A percentile compares a stretch with the other conserved stretches of the same genome.
phyloP scores from a whole-genome alignment of 2,113 vertebrate species.

The Phyllopteryx taeniolatus region DNA sequence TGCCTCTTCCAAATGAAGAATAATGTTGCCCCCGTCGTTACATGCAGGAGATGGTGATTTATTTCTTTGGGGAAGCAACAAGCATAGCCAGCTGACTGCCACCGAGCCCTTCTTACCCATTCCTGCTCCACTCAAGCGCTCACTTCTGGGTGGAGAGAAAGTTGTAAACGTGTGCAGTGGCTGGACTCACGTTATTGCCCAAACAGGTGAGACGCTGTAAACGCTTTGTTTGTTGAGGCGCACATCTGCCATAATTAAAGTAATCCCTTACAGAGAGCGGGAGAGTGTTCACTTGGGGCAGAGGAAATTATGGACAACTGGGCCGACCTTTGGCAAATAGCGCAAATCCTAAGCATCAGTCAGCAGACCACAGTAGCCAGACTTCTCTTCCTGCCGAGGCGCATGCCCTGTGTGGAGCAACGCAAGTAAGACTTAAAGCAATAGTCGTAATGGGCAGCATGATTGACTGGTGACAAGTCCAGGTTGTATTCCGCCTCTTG shows the following conservation, averaged over 20 bases:
- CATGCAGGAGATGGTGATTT: conserved; percentile 77
- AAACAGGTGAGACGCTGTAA: conserved; percentile 76
- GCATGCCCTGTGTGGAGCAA: conserved; percentile 74
- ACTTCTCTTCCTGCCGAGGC: conserved; percentile 66
- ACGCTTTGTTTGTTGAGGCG: background rate
- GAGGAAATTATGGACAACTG: conserved; percentile 86
- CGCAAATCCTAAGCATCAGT: conserved; percentile 24
- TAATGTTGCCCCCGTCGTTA: conserved; percentile 23
- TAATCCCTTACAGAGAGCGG: conserved; percentile 77
- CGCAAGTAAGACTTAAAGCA: conserved; percentile 72
- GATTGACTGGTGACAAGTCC: background rate
- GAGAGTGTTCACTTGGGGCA: conserved; percentile 88
- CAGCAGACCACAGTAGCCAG: conserved; percentile 19
- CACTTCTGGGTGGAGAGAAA: conserved; percentile 75
- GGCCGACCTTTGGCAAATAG: conserved; percentile 60
- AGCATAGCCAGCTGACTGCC: conserved; percentile 79
- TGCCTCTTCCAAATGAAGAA: conserved; percentile 19
- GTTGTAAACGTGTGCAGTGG: conserved; percentile 81
- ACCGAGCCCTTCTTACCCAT: conserved; percentile 71
- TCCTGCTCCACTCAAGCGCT: conserved; percentile 73
- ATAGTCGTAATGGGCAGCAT: background rate
- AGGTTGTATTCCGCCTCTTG: too few relatives aligned
- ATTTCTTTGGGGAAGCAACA: conserved; percentile 91
- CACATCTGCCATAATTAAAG: conserved; percentile 1
- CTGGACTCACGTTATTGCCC: conserved; percentile 87